These are phyloP conservation scores for Hermaeophaga mercurialis DNA, from an alignment of 2,888 invertebrate genomes.

Conservation along the genomic window DNA sequence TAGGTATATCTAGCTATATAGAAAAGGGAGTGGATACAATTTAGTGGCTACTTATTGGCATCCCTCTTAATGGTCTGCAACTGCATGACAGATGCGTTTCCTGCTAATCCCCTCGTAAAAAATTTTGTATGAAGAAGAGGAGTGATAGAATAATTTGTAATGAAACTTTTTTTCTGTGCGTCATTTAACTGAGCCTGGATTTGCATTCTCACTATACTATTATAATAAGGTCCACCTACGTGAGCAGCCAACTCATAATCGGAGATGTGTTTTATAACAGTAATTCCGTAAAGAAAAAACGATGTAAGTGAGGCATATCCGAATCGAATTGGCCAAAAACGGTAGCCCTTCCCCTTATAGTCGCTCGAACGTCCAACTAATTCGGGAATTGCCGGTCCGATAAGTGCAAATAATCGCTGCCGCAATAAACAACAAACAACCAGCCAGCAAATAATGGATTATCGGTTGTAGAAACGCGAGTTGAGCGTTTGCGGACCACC, in stretches of 20 bases:
- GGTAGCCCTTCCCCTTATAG: slow-evolving; percentile 17
- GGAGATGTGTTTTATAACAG: background rate
- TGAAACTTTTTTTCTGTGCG: too few relatives aligned
- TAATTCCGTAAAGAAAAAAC: slow-evolving; percentile 8
- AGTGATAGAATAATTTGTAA: too few relatives aligned
- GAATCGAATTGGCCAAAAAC: background rate
- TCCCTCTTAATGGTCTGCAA: too few relatives aligned
- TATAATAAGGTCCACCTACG: slow-evolving; percentile 8
- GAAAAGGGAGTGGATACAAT: too few relatives aligned
- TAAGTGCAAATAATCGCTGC: slow-evolving; percentile 35
- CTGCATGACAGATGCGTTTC: too few relatives aligned
- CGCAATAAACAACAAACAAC: slow-evolving; percentile 33
- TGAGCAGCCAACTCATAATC: slow-evolving; percentile 3
- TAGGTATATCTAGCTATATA: too few relatives aligned
- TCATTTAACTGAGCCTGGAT: too few relatives aligned
- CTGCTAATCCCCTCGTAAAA: too few relatives aligned
- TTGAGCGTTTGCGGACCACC: slow-evolving; percentile 34
- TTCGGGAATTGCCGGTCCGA: slow-evolving; percentile 14
- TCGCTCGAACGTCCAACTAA: slow-evolving; percentile 6
- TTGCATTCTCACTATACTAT: slow-evolving; percentile 7
- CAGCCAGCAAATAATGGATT: slow-evolving; percentile 42
- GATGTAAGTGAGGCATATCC: background rate
- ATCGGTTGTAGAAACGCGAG: slow-evolving; percentile 40
- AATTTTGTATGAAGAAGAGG: too few relatives aligned
- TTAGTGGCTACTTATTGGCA: too few relatives aligned